Base-by-base conservation (phyloP, 2,113 vertebrate species). In the Vidua chalybeata region DNA sequence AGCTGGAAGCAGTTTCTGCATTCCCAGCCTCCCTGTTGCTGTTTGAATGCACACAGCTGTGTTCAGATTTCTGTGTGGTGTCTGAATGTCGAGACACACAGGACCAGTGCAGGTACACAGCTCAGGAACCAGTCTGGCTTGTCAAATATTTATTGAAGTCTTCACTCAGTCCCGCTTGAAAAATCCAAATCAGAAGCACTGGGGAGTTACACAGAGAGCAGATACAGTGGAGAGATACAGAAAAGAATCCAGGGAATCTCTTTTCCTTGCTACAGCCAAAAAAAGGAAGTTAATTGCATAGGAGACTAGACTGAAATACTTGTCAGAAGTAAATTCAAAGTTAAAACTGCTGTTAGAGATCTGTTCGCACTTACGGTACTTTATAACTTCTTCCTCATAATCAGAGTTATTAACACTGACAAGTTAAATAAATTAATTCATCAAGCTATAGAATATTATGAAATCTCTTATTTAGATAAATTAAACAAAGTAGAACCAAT, bases 391-490 rank as follows among this genome's bases (percentile, higher is more conserved):
- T 96, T 97, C 73, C 85, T 97, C 58, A 17, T 97, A 97, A 97
- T 98, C 96, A 97, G 92, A 91, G 66, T 97, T 98, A 98, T 98
- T 98, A 98, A 97, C 96, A 96, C 73, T 97, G 98, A 97, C 97
- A 98, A 96, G 95, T 97, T 97, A 98, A 98, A 98, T 98, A 98
- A 98, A 98, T 98, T 87, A 98, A 98, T 97, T 97, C 96, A 98
- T 98, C 97, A 98, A 98, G 84, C 93, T 98, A 97, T 96, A 96
- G 97, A 96, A 97, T 97, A 96, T 97, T 97, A 98, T 97, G 94
- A 97, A 98, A 97, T 96, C 93, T 96, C 85, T 97, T 97, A 98
- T 64, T 98, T 96, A 97, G 94, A 97, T 97, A 97, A 98, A 98
- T 98, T 96, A 97, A 96, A 96, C 96, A 97, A 97, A 97, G 94